Percentiles rank a stretch among this genome's conserved stretches.
Conservation (phyloP, 2,797 vertebrate species). For the Pseudomugil gertrudae region DNA sequence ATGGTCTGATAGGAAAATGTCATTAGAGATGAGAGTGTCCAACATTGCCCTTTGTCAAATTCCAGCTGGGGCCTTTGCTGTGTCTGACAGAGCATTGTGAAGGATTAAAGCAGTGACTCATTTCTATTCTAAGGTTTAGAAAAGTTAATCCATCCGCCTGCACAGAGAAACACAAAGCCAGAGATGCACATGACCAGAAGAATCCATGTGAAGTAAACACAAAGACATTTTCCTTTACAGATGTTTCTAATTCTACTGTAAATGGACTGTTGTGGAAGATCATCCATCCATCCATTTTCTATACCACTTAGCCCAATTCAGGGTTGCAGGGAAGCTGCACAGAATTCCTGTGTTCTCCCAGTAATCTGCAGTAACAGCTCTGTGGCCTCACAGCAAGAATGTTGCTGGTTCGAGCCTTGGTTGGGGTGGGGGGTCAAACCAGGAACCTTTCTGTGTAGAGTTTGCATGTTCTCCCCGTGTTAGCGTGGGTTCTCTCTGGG, state of each 20-base stretch:
- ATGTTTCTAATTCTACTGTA: no score
- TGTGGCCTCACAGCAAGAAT: no score
- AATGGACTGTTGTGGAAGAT: background rate
- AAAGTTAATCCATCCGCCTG: constrained; percentile 5
- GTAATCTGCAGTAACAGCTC: no score
- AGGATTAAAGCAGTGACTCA: background rate
- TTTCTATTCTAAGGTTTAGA: background rate
- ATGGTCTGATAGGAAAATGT: background rate
- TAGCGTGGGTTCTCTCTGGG: no score
- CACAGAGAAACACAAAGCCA: constrained; percentile 11
- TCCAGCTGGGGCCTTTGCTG: background rate
- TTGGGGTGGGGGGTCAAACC: no score
- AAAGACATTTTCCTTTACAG: background rate
- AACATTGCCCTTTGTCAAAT: background rate
- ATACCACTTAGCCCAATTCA: no score
- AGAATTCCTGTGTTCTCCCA: no score
- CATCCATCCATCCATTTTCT: background rate
- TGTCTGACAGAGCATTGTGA: background rate
- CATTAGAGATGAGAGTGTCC: background rate
- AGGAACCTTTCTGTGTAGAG: no score
- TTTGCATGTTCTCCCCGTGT: no score
- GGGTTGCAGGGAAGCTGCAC: no score
- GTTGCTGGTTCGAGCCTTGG: no score
- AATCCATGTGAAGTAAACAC: background rate
- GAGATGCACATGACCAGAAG: constrained; percentile 8